Evolutionary conservation across 2,797 vertebrate species (phyloP).

Genomic region (Erpetoichthys calabaricus): DNA sequence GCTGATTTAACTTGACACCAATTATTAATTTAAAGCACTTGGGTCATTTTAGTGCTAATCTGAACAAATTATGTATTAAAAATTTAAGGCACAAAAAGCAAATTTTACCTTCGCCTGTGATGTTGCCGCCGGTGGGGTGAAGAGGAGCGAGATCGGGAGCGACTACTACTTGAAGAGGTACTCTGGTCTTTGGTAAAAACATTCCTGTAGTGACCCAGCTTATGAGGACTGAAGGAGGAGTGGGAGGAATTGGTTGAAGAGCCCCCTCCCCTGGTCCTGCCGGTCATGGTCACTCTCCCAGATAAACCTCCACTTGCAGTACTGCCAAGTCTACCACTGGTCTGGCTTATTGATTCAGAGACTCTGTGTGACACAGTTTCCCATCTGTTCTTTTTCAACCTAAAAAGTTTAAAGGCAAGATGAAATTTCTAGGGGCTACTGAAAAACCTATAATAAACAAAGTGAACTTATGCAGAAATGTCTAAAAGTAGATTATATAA

Average conservation of each 20-base stretch:
- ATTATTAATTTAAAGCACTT: too few relatives aligned
- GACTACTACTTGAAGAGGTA: slow-evolving; percentile 70
- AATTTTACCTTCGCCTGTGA: slow-evolving; percentile 29
- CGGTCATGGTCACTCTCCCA: slow-evolving; percentile 37
- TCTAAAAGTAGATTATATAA: too few relatives aligned
- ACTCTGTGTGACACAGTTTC: slow-evolving; percentile 36
- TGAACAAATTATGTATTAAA: too few relatives aligned
- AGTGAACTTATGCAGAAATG: too few relatives aligned
- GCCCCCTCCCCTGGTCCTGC: slow-evolving; percentile 33
- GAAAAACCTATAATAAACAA: too few relatives aligned
- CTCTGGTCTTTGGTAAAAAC: slow-evolving; percentile 78
- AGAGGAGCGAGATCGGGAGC: slow-evolving; percentile 68
- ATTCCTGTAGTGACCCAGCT: slow-evolving; percentile 70
- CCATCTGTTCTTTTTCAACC: slow-evolving; percentile 60
- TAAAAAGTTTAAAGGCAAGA: slow-evolving; percentile 14
- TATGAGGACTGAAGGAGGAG: slow-evolving; percentile 5
- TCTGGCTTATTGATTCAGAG: slow-evolving; percentile 26
- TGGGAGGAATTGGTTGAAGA: slow-evolving; percentile 28
- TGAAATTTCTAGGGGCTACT: neutral
- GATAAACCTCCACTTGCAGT: slow-evolving; percentile 19
- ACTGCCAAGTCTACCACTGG: slow-evolving; percentile 41
- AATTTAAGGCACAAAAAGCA: too few relatives aligned
- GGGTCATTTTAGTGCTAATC: too few relatives aligned
- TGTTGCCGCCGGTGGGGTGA: slow-evolving; percentile 51
- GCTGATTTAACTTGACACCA: too few relatives aligned